Percentiles rank a stretch among this genome's conserved stretches.
These are phyloP conservation scores for Alligator sinensis DNA, from an alignment of 2,113 vertebrate species.

Conservation along the genomic window DNA sequence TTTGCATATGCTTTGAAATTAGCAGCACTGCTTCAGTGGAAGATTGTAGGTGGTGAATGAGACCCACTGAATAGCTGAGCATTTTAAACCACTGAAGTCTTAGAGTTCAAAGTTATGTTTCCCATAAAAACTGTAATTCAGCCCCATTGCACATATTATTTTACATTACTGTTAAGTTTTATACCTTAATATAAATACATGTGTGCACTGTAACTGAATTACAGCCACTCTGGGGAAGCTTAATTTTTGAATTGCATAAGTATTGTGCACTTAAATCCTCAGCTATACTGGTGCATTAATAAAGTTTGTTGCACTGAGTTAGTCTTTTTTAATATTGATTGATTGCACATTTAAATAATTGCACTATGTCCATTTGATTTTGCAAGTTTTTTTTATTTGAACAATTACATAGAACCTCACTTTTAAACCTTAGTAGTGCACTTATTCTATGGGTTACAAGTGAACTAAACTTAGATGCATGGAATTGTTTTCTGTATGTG, in stretches of 20 bases:
- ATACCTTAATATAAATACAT: neutral
- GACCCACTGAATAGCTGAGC: neutral
- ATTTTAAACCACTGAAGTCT: neutral
- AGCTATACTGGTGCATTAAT: neutral
- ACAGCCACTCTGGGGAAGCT: neutral
- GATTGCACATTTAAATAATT: neutral
- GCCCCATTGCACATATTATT: neutral
- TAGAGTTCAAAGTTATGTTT: slow-evolving; percentile 22
- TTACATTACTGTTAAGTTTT: slow-evolving; percentile 15
- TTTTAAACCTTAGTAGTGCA: neutral
- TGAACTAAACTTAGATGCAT: neutral
- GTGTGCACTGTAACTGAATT: neutral
- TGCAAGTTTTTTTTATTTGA: neutral
- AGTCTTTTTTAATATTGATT: neutral
- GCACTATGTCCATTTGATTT: neutral
- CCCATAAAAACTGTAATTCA: slow-evolving; percentile 2
- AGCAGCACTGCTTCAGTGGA: neutral
- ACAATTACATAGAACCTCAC: neutral
- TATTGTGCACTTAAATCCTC: neutral
- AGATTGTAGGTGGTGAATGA: slow-evolving; percentile 8
- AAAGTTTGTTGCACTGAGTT: neutral
- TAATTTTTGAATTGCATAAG: neutral
- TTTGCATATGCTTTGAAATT: slow-evolving; percentile 2
- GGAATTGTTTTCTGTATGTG: neutral
- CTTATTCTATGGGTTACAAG: accelerated